phyloP scores from a whole-genome alignment of 2,113 vertebrate genomes.

The Dipodomys merriami region DNA sequence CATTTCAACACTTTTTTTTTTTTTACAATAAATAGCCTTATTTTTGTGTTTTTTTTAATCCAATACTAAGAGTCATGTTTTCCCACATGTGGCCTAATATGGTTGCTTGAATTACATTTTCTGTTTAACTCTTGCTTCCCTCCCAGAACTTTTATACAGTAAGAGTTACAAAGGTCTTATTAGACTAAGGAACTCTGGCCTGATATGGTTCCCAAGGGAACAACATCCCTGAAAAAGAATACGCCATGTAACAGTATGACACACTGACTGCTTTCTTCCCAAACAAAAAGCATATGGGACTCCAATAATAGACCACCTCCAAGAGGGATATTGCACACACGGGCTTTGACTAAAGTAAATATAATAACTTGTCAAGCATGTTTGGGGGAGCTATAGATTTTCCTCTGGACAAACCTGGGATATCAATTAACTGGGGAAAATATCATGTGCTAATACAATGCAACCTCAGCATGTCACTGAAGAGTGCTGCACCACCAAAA shows the following conservation, averaged over 20 bases:
- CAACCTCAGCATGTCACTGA: slow-evolving; percentile 90
- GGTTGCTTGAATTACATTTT: slow-evolving; percentile 90
- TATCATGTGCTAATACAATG: slow-evolving; percentile 87
- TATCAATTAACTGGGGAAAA: slow-evolving; percentile 96
- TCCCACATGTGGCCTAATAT: slow-evolving; percentile 94
- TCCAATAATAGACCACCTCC: slow-evolving; percentile 93
- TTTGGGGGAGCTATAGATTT: slow-evolving; percentile 95
- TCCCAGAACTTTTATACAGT: slow-evolving; percentile 92
- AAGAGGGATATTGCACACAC: slow-evolving; percentile 91
- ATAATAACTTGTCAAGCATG: slow-evolving; percentile 96
- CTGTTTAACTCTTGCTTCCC: slow-evolving; percentile 90
- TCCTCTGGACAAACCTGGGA: slow-evolving; percentile 95
- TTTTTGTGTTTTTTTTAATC: slow-evolving; percentile 74
- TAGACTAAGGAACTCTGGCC: slow-evolving; percentile 96
- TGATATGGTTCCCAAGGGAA: slow-evolving; percentile 97
- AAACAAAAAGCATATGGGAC: slow-evolving; percentile 95
- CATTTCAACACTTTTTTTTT: slow-evolving; percentile 72
- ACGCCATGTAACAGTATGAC: slow-evolving; percentile 97
- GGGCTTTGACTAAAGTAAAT: slow-evolving; percentile 92
- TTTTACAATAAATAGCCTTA: slow-evolving; percentile 76
- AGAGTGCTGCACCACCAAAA: slow-evolving; percentile 92
- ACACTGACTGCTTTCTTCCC: slow-evolving; percentile 97
- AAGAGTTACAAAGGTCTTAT: slow-evolving; percentile 93
- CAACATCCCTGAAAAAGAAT: slow-evolving; percentile 99
- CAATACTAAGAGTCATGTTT: slow-evolving; percentile 89